These are phyloP conservation scores for Rousettus leschenaultii DNA, from an alignment of 2,113 vertebrate genomes.

Conservation along the genomic window DNA sequence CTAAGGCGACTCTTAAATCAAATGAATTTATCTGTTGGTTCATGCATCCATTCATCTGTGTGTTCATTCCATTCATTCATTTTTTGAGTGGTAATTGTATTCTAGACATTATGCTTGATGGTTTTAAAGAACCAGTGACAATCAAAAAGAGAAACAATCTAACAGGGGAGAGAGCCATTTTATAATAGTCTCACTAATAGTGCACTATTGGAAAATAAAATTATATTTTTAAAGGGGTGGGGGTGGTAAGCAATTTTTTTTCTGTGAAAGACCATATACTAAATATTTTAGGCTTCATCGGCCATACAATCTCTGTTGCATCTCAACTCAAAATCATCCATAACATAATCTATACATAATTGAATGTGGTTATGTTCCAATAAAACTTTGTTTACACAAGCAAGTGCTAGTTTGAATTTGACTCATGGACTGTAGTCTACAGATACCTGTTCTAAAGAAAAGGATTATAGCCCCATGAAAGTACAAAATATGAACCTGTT, in stretches of 20 bases:
- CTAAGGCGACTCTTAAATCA: neutral
- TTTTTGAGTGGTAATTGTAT: neutral
- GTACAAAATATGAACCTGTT: neutral
- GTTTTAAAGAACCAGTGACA: neutral
- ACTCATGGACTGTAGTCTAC: neutral
- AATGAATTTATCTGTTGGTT: neutral
- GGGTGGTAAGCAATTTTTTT: neutral
- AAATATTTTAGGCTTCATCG: neutral
- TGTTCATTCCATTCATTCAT: neutral
- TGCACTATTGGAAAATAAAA: neutral
- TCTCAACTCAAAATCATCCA: rapidly evolving
- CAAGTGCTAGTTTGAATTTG: neutral
- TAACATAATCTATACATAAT: neutral
- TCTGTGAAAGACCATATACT: neutral
- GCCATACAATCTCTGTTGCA: rapidly evolving
- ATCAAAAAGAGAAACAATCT: neutral
- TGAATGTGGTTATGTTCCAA: neutral
- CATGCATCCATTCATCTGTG: neutral
- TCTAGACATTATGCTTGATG: neutral
- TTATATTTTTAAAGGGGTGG: neutral
- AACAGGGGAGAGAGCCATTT: neutral
- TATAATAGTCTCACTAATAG: neutral
- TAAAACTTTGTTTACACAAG: neutral
- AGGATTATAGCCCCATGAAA: neutral
- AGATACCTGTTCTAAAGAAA: neutral